Conservation (phyloP, 2,113 vertebrate genomes). For the Asarcornis scutulata region DNA sequence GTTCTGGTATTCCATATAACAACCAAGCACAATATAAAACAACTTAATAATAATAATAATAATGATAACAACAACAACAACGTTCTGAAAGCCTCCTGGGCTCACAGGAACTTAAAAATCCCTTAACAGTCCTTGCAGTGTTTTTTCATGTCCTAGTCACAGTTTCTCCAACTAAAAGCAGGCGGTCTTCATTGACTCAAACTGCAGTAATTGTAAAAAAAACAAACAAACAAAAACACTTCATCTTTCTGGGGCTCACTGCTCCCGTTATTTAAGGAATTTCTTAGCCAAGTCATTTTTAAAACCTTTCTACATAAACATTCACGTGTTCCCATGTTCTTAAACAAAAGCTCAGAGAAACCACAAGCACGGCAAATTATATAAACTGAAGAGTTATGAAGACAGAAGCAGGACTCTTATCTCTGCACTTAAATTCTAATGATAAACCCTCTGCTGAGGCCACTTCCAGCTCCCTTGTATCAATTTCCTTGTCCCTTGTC, state of each 20-base stretch:
- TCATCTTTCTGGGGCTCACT: slow-evolving; percentile 24
- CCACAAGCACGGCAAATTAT: neutral
- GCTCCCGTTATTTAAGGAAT: slow-evolving; percentile 31
- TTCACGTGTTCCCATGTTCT: neutral
- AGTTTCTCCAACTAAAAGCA: slow-evolving; percentile 40
- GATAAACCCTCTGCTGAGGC: neutral
- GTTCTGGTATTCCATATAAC: slow-evolving; percentile 5
- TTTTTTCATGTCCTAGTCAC: neutral
- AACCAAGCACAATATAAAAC: slow-evolving; percentile 42
- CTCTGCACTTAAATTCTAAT: neutral
- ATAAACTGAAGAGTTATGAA: neutral
- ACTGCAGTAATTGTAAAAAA: slow-evolving; percentile 44
- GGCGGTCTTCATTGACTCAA: slow-evolving; percentile 54
- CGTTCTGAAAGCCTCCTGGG: slow-evolving; percentile 37
- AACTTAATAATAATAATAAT: slow-evolving; percentile 44
- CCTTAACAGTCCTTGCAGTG: slow-evolving; percentile 9
- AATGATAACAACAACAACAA: neutral
- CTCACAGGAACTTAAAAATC: slow-evolving; percentile 42
- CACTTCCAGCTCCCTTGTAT: neutral
- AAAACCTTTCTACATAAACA: slow-evolving; percentile 22
- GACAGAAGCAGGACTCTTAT: neutral
- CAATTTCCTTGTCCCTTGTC: neutral
- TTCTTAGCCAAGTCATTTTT: slow-evolving; percentile 23
- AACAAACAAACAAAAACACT: slow-evolving; percentile 4
- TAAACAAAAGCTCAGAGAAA: slow-evolving; percentile 14